Evolutionary conservation across 2,888 invertebrate species (phyloP).

Genomic region (Meghimatium bilineatum): DNA sequence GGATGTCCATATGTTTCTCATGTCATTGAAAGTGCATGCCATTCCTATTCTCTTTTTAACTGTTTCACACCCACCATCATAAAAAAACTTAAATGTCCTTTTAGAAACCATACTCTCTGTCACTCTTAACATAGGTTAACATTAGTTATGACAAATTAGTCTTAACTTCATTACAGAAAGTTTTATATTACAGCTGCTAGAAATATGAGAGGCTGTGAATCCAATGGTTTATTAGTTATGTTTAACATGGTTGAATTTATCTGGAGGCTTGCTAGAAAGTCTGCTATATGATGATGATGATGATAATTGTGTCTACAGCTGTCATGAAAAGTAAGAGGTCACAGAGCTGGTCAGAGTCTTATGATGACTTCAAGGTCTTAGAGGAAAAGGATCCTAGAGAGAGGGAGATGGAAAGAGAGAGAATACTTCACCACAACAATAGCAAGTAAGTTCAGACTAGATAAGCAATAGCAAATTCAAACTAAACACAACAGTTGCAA

Average conservation of each 20-base stretch:
- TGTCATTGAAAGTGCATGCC: too few species aligned
- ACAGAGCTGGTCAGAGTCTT: slow-evolving; percentile 88
- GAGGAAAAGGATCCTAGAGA: slow-evolving; percentile 70
- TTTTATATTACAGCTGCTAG: too few species aligned
- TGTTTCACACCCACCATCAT: too few species aligned
- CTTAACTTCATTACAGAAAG: too few species aligned
- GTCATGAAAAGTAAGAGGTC: slow-evolving; percentile 82
- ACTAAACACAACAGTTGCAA: not conserved
- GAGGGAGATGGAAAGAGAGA: slow-evolving; percentile 68
- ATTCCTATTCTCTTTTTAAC: too few species aligned
- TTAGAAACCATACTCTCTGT: too few species aligned
- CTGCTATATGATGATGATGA: not conserved
- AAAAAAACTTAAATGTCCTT: too few species aligned
- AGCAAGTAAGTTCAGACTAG: slow-evolving; percentile 62
- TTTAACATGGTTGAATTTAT: not conserved
- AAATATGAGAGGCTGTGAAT: too few species aligned
- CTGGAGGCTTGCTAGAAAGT: not conserved
- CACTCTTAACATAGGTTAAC: too few species aligned
- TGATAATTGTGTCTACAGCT: slow-evolving; percentile 52
- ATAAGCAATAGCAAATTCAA: not conserved
- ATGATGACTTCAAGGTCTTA: slow-evolving; percentile 82
- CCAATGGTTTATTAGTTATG: too few species aligned
- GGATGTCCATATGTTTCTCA: too few species aligned
- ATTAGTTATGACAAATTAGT: too few species aligned
- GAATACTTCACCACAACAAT: slow-evolving; percentile 69